Evolutionary conservation across 2,888 invertebrate genomes (phyloP), one percentile per base, ranked within the genome.

Genomic region (Watsonalla binaria): DNA sequence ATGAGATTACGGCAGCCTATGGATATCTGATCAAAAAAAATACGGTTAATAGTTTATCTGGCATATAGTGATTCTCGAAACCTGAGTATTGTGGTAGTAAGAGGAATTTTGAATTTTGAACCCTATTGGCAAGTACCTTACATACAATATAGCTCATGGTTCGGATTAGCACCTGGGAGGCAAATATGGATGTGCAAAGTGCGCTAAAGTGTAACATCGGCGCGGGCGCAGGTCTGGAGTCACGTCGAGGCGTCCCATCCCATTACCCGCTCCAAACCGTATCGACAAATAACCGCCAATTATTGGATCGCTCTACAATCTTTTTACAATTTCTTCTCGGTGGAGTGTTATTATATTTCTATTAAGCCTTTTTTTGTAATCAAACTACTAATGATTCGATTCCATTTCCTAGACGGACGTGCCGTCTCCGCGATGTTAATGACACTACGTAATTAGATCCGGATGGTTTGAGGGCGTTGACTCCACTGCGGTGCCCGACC

Each of bases 321-420:
- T 90, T 90, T 90, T 90, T 89, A 90, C 90, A 90, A 90, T 90
- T 90, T 90, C 90, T 87, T 87, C 90, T 85, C 84, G 78, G 78
- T 72, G 84, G 74, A 76, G 76, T 84, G 90, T 90, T 90, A 90
- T 90, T 90, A 90, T 90, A 88, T 90, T 90, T 90, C 90, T 90
- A 90, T 90, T 90, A 90, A 90, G 90, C 88, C 89, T 89, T 90
- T 90, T n/a, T 90, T 90, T 89, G 89, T 90, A 90, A 90, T 90
- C 90, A 89, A 88, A 90, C 89, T 86, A 86, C 90, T 90, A 90
- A 90, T 90, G 90, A 90, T 90, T 90, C 90, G 90, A 90, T 90
- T 89, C 90, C 90, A 90, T 89, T 90, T 89, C 90, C 90, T 87
- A 89, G 85, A 78, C 90, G 89, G 89, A 90, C 90, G 90, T 88